These are phyloP conservation scores for Eolophus roseicapilla DNA, from an alignment of 2,113 vertebrate genomes.

Conservation along the genomic window DNA sequence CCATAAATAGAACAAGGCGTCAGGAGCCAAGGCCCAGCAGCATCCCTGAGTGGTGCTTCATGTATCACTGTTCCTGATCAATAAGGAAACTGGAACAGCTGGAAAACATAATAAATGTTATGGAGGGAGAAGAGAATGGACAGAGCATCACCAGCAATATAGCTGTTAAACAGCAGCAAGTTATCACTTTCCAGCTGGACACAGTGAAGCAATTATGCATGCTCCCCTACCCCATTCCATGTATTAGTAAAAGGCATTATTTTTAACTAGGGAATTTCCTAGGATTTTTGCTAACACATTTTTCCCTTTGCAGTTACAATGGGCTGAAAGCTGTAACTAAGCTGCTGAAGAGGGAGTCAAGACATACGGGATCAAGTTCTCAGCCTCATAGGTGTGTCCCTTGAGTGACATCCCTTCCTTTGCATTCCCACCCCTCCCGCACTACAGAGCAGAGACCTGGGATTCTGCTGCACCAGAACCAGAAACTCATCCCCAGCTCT, in stretches of 20 bases:
- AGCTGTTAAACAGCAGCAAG: not conserved
- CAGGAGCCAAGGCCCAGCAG: accelerated
- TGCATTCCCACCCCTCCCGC: accelerated
- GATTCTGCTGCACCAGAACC: not conserved
- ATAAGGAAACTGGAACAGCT: not conserved
- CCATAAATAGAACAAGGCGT: not conserved
- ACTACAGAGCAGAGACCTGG: accelerated
- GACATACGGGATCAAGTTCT: accelerated
- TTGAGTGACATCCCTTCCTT: not conserved
- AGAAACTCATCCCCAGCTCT: not conserved
- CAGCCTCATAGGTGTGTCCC: not conserved
- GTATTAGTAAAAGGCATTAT: not conserved
- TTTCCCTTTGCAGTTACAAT: not conserved
- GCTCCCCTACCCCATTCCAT: not conserved
- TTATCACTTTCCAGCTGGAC: not conserved
- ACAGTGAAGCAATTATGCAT: accelerated
- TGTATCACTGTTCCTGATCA: not conserved
- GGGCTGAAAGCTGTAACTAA: not conserved
- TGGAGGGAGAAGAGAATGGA: accelerated
- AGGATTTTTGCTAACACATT: not conserved
- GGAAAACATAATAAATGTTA: accelerated
- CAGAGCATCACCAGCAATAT: not conserved
- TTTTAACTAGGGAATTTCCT: not conserved
- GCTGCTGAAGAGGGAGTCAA: not conserved
- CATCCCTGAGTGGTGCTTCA: accelerated